Base-by-base conservation (phyloP, 2,113 vertebrate species). In the Phrynosoma blainvillii region DNA sequence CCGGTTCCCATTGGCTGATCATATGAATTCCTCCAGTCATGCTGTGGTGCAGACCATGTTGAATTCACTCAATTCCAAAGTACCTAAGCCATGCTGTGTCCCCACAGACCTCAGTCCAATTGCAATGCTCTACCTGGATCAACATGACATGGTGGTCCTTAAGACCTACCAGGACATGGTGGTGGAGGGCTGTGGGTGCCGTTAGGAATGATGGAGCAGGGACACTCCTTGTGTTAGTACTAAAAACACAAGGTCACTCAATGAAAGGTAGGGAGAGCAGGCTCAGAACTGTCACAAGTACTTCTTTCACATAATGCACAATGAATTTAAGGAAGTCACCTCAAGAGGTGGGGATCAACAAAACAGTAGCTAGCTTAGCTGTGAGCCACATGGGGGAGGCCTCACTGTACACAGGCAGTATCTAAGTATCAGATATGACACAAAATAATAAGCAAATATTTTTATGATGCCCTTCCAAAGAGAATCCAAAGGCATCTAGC, bases 111-210 rank as follows among this genome's bases (percentile, higher is more conserved):
- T 98, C 89, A 97, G 97, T 91, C 96, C 97, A 85, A 97, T 98
- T 21, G 97, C 97, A 73, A 93, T 98, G 91, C 97, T 98, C 87
- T 98, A 97, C 91, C 93, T 97, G 91, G 97, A 97, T 88, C 95
- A 96, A 88, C 95, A 97, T 75, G 97, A 97, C 77, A 95, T 96
- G 21, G 97, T 98, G 79, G 97, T 98, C 88, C 94, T 98, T 88
- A 98, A 98, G 93, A 97, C 97, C 87, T 98, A 98, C 92, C 96
- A 97, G 95, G 97, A 98, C 86, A 98, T 98, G 97, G 97, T 97
- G 88, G 97, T 97, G 93, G 97, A 98, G 87, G 97, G 97, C 86
- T 98, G 97, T 2, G 97, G 97, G 84, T 98, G 97, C 92, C 96
- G 97, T 89, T 98, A 97, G 93, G 94, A 78, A 56, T 21, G 13